These are phyloP conservation scores for Anhinga rufa DNA, from an alignment of 2,113 vertebrate species.

Conservation along the genomic window DNA sequence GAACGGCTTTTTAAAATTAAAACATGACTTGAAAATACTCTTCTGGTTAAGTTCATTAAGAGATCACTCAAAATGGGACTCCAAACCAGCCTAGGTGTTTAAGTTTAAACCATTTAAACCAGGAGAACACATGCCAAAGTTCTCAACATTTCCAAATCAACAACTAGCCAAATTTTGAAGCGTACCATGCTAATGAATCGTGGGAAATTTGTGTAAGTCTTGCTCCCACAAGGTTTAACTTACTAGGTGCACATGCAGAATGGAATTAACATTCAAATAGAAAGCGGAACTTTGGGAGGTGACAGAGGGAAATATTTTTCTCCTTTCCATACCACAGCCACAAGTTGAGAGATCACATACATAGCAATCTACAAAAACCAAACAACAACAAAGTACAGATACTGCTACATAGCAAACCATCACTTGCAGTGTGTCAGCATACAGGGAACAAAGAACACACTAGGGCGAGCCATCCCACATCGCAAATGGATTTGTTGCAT, in stretches of 20 bases:
- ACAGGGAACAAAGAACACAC: background rate
- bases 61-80: accelerated
- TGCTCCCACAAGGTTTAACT: background rate
- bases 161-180: background rate
- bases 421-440: background rate
- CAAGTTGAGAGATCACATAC: accelerated
- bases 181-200: accelerated
- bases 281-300: background rate
- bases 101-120: background rate
- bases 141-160: background rate
- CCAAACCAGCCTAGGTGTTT: background rate
- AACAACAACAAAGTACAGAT: too few relatives aligned
- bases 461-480: background rate
- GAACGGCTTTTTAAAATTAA: background rate
- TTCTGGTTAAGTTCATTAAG: background rate
- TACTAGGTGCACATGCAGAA: background rate
- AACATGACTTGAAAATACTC: accelerated
- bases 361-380: too few relatives aligned
- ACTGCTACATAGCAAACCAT: background rate
- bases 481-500: background rate
- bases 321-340: background rate
- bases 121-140: background rate
- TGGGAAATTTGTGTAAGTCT: too few relatives aligned
- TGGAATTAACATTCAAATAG: background rate
- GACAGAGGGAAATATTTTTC: background rate